phyloP scores from a whole-genome alignment of 2,113 vertebrate species.

The Potamarius usumacintae region DNA sequence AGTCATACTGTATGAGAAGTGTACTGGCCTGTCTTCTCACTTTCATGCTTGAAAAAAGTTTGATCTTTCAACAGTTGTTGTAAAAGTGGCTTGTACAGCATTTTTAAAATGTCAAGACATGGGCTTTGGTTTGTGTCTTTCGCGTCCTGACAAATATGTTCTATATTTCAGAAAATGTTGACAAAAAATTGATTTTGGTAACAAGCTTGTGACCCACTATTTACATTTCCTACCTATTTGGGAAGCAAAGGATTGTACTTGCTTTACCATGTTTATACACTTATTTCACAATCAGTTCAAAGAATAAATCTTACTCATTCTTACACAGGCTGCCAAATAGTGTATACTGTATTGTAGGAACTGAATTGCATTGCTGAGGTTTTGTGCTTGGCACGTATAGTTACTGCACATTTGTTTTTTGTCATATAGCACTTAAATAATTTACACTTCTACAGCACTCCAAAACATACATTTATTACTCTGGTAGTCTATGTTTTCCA shows the following conservation, averaged over 20 bases:
- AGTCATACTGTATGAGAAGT: not conserved
- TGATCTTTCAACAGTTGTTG: not conserved
- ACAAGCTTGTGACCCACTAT: slow-evolving; percentile 16
- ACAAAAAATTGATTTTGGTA: not conserved
- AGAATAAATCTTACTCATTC: not conserved
- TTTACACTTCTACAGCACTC: slow-evolving; percentile 89
- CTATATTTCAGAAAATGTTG: not conserved
- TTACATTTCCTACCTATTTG: slow-evolving; percentile 17
- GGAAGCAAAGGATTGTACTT: not conserved
- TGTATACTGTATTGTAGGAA: slow-evolving; percentile 61
- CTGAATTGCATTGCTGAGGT: slow-evolving; percentile 91
- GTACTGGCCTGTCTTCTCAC: not conserved
- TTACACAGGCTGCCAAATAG: slow-evolving; percentile 12
- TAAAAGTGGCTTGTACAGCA: slow-evolving; percentile 18
- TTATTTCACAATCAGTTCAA: slow-evolving; percentile 5
- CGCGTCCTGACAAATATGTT: slow-evolving; percentile 4
- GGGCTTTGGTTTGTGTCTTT: not conserved
- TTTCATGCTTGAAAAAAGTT: not conserved
- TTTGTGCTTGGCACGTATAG: slow-evolving; percentile 95
- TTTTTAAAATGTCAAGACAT: slow-evolving; percentile 10
- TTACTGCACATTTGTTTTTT: slow-evolving; percentile 73
- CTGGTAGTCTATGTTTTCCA: slow-evolving; percentile 85
- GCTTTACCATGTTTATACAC: not conserved
- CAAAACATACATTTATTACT: slow-evolving; percentile 88
- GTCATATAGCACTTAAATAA: slow-evolving; percentile 96